These are phyloP conservation scores for Carlito syrichta DNA, from an alignment of 2,113 vertebrate species.

Conservation along the genomic window DNA sequence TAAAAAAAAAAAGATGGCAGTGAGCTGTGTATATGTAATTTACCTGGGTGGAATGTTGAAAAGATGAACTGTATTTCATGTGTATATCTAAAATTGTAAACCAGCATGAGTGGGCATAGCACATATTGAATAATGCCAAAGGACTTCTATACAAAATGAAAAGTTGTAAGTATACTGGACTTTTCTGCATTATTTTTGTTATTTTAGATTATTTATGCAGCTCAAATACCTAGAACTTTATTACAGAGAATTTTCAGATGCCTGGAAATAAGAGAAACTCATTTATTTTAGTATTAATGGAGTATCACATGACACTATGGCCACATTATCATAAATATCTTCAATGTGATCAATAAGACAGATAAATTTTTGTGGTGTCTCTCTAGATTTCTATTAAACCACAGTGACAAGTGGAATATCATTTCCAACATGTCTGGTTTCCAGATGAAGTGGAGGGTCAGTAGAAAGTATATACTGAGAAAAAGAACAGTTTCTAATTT, in stretches of 20 bases:
- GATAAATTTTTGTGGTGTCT: background rate
- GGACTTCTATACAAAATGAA: background rate
- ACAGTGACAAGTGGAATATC: background rate
- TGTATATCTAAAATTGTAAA: background rate
- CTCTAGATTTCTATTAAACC: constrained; percentile 5
- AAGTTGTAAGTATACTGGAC: background rate
- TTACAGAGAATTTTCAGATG: constrained; percentile 7
- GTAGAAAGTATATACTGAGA: background rate
- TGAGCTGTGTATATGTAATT: background rate
- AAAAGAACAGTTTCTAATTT: background rate
- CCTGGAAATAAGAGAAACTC: constrained; percentile 3
- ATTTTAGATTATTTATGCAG: constrained; percentile 26
- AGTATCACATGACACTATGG: background rate
- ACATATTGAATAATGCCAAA: background rate
- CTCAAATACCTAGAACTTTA: constrained; percentile 4
- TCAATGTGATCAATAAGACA: background rate
- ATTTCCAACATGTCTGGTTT: background rate
- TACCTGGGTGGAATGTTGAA: background rate
- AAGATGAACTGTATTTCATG: background rate
- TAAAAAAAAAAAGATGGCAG: background rate
- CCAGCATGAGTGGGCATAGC: background rate
- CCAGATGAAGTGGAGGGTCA: background rate
- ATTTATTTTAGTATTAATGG: background rate
- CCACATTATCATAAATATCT: background rate
- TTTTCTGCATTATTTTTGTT: background rate